Conservation (phyloP, 2,113 vertebrate genomes). For the Arenaria interpres region DNA sequence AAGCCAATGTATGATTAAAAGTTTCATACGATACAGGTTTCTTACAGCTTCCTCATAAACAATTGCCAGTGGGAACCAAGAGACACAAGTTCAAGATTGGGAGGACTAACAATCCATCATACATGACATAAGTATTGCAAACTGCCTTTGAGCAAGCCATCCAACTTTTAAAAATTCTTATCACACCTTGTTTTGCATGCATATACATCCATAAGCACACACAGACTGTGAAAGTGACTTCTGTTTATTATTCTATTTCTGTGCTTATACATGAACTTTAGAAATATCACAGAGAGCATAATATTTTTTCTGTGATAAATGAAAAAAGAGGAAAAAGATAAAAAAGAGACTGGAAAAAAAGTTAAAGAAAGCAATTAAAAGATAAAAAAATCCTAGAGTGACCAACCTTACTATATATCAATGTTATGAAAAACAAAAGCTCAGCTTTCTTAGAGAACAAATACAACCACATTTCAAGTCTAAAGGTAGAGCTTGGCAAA, state of each 20-base stretch:
- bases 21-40: not conserved
- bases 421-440: not conserved
- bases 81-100: not conserved
- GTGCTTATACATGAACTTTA: not conserved
- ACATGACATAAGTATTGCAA: not conserved
- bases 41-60: not conserved
- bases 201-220: not conserved
- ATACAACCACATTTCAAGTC: not conserved
- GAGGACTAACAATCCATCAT: not conserved
- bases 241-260: not conserved
- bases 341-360: not conserved
- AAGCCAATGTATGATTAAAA: not conserved
- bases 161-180: not conserved
- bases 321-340: not conserved
- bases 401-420: not conserved
- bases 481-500: not conserved
- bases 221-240: not conserved
- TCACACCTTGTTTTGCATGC: not conserved
- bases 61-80: not conserved
- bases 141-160: not conserved
- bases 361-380: not conserved
- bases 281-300: not conserved
- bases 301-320: not conserved
- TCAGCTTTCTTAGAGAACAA: not conserved
- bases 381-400: not conserved